phyloP scores from a whole-genome alignment of 2,113 vertebrate genomes.

The Muntiacus reevesi region DNA sequence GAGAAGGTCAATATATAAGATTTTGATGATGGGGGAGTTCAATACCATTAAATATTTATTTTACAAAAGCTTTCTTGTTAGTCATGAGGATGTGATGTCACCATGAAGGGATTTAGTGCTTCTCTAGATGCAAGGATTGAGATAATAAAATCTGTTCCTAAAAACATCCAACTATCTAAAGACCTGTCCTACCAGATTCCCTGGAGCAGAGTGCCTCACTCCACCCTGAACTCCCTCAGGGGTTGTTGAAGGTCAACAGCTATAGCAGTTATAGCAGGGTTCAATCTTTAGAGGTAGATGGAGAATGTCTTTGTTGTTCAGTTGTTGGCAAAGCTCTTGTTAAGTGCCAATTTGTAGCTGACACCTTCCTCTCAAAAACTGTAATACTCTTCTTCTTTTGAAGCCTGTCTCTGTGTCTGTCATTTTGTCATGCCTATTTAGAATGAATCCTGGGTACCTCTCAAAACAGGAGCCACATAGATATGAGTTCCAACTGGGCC shows the following conservation, averaged over 20 bases:
- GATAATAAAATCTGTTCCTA: background rate
- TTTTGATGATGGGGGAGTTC: background rate
- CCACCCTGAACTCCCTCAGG: background rate
- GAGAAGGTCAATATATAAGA: background rate
- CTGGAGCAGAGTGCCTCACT: background rate
- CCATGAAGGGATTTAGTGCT: background rate
- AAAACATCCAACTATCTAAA: background rate
- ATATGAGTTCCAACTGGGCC: background rate
- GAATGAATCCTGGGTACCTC: background rate
- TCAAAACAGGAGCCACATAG: background rate
- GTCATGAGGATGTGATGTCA: background rate
- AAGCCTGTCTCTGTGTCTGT: background rate
- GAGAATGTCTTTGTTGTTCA: background rate
- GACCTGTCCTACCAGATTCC: background rate
- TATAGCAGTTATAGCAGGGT: background rate
- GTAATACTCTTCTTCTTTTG: slow-evolving; percentile 3
- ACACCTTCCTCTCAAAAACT: background rate
- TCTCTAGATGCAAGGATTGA: background rate
- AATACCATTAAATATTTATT: background rate
- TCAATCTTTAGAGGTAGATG: background rate
- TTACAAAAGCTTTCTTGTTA: background rate
- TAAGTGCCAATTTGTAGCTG: background rate
- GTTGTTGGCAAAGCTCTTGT: background rate
- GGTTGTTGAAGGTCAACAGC: background rate
- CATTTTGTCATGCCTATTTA: background rate